phyloP scores from a whole-genome alignment of 2,888 invertebrate species.

The Mimachlamys varia region DNA sequence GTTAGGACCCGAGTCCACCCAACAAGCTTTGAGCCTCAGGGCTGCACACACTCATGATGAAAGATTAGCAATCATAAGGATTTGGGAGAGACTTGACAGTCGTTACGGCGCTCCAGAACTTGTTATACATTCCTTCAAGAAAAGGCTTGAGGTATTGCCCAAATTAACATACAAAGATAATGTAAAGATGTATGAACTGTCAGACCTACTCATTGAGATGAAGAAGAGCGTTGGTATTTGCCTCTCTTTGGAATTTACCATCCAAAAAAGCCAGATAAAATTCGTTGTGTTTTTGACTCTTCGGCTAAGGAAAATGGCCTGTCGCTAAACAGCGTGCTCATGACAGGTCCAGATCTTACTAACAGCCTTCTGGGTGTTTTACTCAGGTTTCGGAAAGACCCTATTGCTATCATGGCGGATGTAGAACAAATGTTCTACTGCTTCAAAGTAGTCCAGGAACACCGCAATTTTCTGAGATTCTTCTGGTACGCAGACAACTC shows the following conservation, averaged over 20 bases:
- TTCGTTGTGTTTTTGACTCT: conserved; percentile 57
- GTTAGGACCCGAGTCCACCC: conserved; percentile 42
- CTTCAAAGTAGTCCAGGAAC: too few relatives aligned
- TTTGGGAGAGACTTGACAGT: conserved; percentile 50
- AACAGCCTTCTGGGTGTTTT: too few relatives aligned
- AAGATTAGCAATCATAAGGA: conserved; percentile 33
- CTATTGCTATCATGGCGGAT: too few relatives aligned
- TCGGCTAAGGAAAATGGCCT: conserved; percentile 51
- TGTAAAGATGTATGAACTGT: background rate
- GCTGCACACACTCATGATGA: conserved; percentile 43
- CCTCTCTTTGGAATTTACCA: too few relatives aligned
- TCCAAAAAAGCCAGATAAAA: conserved; percentile 48
- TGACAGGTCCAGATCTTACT: too few relatives aligned
- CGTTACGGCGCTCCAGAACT: conserved; percentile 45
- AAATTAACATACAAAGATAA: conserved; percentile 24
- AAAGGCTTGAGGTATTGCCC: background rate
- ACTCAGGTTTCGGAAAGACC: too few relatives aligned
- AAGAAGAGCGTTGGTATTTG: conserved; percentile 55
- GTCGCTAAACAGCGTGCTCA: too few relatives aligned
- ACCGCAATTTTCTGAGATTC: too few relatives aligned
- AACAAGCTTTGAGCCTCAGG: conserved; percentile 46
- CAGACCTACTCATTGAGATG: background rate
- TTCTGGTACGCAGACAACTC: conserved; percentile 45
- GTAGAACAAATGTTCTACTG: too few relatives aligned
- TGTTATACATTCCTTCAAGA: conserved; percentile 36